Evolutionary conservation across 2,113 vertebrate species (phyloP), one percentile per base, ranked within the genome.

Genomic region (Dasyornis broadbenti): DNA sequence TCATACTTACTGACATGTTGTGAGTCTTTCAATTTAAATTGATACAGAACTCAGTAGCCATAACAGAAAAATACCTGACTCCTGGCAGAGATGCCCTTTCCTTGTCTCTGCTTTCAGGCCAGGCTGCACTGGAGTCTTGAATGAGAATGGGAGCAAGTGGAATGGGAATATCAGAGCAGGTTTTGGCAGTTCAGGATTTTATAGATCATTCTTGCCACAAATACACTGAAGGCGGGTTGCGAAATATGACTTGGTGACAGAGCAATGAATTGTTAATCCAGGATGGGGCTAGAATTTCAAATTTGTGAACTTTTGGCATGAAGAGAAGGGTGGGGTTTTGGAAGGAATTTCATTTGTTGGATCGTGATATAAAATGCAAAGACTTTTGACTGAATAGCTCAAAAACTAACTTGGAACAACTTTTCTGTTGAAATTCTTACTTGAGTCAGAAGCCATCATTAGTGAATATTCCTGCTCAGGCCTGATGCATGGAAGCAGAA

Each of bases 241-340:
- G 20, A 96, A 95, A 96, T 88, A 57, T 1, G 13, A 37, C 69
- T 89, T 95, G 87, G 92, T 95, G 89, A 91, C 73, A 92, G 70
- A 92, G 63, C 73, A 83, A 64, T 76, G 72, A 93, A 91, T 94
- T 89, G 68, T 86, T 96, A 85, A 91, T 97, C 86, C 64, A 69
- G 50, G 75, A 95, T 80, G 47, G 70, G 56, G 57, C 78, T 95
- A 97, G 91, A 95, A 86, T 90, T 92, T 82, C 82, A 78, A 47
- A 89, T 89, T 83, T 96, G 39, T 85, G 86, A 82, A 82, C 49
- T 96, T 95, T 45, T 93, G 82, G 87, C 92, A 54, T 82, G 47
- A 57, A 89, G 70, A n/a, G 52, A 73, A 86, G 92, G 90, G 82
- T 91, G 87, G 65, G 23, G 64, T 79, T 86, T 89, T 77, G 73